phyloP scores from a whole-genome alignment of 2,797 vertebrate species.

The Acanthopagrus latus region DNA sequence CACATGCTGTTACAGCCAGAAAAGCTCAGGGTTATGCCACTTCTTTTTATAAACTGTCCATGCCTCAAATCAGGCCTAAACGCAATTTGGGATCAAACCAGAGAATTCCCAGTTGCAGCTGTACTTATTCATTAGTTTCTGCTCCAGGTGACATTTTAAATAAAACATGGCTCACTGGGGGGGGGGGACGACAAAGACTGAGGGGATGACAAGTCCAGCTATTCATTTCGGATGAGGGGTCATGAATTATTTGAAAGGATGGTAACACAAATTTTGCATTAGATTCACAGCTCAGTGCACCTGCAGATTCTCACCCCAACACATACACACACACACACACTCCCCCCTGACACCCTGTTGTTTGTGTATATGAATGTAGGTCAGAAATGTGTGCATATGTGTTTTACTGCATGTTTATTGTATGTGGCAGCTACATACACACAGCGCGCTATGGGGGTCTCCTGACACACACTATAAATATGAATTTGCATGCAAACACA shows the following conservation, averaged over 20 bases:
- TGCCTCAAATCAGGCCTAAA: slow-evolving; percentile 25
- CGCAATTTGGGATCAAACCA: slow-evolving; percentile 36
- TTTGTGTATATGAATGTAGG: slow-evolving; percentile 76
- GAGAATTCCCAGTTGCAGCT: slow-evolving; percentile 44
- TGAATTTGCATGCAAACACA: slow-evolving; percentile 26
- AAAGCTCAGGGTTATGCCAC: not conserved
- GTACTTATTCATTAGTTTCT: slow-evolving; percentile 71
- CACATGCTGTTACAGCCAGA: not conserved
- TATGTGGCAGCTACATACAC: slow-evolving; percentile 52
- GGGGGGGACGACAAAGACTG: slow-evolving; percentile 62
- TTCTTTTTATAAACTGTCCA: not conserved
- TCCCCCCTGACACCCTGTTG: slow-evolving; percentile 73
- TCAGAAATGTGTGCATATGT: slow-evolving; percentile 57
- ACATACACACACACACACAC: slow-evolving; percentile 49
- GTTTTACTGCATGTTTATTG: slow-evolving; percentile 47
- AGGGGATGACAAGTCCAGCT: slow-evolving; percentile 59
- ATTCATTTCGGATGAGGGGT: slow-evolving; percentile 62
- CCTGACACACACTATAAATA: slow-evolving; percentile 57
- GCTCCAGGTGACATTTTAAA: slow-evolving; percentile 69
- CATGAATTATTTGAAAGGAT: slow-evolving; percentile 78
- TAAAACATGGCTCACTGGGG: slow-evolving; percentile 71
- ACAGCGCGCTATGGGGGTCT: slow-evolving; percentile 48
- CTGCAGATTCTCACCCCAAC: slow-evolving; percentile 56
- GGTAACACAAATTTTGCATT: slow-evolving; percentile 80
- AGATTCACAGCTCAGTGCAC: slow-evolving; percentile 74